Base-by-base conservation (phyloP, 2,113 vertebrate species). In the Camelus bactrianus region DNA sequence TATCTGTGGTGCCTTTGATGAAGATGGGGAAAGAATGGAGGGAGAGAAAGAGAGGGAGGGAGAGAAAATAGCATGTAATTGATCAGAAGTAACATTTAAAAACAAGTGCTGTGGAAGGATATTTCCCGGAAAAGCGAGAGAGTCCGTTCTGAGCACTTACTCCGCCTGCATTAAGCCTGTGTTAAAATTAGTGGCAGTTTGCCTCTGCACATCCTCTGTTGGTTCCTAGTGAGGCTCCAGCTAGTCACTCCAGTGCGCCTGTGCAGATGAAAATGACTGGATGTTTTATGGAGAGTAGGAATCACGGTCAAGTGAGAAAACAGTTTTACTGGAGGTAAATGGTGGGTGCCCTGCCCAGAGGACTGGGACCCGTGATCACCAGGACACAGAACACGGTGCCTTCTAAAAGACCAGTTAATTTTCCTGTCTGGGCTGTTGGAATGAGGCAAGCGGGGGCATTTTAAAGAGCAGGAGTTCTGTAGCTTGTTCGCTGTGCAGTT, bases 21-120 rank as follows among this genome's bases (percentile, higher is more conserved):
- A 96, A 96, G 97, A 13, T 16, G 95, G 94, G 98, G 14, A 42
- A 54, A 48, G 32, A 46, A n/a, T 19, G 30, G 67, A 11, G 15
- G 6, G 1, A n/a, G 35, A 38, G 17, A 42, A 32, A 12, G 30
- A 38, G 6, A 50, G 58, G 42, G 14, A 30, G 20, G 95, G 96
- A 97, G 15, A 35, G 97, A 93, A 97, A 58, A 69, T 72, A 94
- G 96, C 96, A 98, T 97, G 97, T 52, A 73, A 97, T 97, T 98
- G 98, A 98, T 97, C 96, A 97, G 98, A 98, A 98, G 97, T 95
- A 98, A 97, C 97, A 98, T 97, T 98, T 97, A 87, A 96, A 92
- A 98, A 92, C 96, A 98, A 97, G 67, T 98, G 81, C 95, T 93
- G 87, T 97, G 95, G 96, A 98, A 98, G 89, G 56, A 17, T 84